Base-by-base conservation (phyloP, 1,140 invertebrate species). In the Musca domestica region DNA sequence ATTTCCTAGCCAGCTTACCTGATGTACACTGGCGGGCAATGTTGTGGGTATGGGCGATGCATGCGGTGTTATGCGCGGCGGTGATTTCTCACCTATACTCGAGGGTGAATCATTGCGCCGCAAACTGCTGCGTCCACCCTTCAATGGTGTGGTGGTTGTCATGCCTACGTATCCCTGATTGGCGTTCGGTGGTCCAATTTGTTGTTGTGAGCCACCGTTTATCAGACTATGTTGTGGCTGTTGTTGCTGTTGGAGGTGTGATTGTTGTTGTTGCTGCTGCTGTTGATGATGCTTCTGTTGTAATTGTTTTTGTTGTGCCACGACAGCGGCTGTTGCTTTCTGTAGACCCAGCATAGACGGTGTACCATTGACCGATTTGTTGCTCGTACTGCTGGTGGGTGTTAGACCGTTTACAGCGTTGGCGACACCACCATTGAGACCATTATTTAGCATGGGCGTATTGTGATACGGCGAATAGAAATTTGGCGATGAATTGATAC, bases 11-110 rank as follows among this genome's bases (percentile, higher is more conserved):
- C 2, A 23, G 1, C 70, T 71, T 71, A 85, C 84, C 80, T 85
- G 84, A 82, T 85, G 84, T 19, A 85, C 81, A 49, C 75, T 85
- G n/a, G 85, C 81, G 72, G 85, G 79, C 74, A 79, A 49, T 64
- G 74, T 74, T 23, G 77, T 74, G 63, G 79, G 78, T 72, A 81
- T 77, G 63, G 78, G 76, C 10, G 80, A 78, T 15, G 78, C 73
- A 58, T 80, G 79, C 3, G 77, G 80, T 25, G 80, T 81, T 71
- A 80, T 78, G 14, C 77, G 77, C 25, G 79, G 75, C 6, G 80
- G 80, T 3, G 78, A 76, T 64, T 80, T 80, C 54, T 81, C 80
- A 15, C 76, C 75, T 46, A 70, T 67, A 23, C 69, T 77, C 14
- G 78, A 75, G 3, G 79, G 80, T 23, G 80, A 81, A 10, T 81